Evolutionary conservation across 2,888 invertebrate genomes (phyloP).

Genomic region (Megastigmus dorsalis): DNA sequence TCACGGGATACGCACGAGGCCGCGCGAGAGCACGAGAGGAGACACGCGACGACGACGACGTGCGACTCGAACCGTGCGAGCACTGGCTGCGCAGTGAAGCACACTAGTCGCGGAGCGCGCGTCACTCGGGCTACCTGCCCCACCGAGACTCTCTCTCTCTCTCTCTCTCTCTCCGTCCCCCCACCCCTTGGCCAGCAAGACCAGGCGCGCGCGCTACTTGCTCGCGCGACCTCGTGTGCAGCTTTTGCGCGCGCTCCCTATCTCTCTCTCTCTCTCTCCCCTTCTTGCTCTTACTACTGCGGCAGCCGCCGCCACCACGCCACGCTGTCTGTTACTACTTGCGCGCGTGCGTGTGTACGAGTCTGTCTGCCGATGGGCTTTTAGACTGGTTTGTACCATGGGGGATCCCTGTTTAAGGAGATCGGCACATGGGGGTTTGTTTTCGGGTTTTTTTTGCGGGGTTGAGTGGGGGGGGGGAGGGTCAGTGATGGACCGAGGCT

Average conservation of each 20-base stretch:
- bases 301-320: background rate
- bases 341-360: too few species aligned
- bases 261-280: slow-evolving; percentile 23
- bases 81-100: slow-evolving; percentile 64
- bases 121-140: slow-evolving; percentile 39
- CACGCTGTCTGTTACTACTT: slow-evolving; percentile 35
- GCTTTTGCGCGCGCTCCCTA: background rate
- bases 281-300: slow-evolving; percentile 39
- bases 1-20: slow-evolving; percentile 66
- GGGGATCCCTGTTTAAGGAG: too few species aligned
- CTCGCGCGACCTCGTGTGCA: background rate
- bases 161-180: too few species aligned
- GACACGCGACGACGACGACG: too few species aligned
- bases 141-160: too few species aligned
- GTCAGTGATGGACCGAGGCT: too few species aligned
- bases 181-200: too few species aligned
- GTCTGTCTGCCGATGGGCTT: too few species aligned
- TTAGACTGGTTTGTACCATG: too few species aligned
- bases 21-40: slow-evolving; percentile 68
- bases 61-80: slow-evolving; percentile 56
- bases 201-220: slow-evolving; percentile 19
- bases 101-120: slow-evolving; percentile 56
- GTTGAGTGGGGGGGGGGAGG: too few species aligned
- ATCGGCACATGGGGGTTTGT: slow-evolving; percentile 19
- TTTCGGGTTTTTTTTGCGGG: background rate